Base-by-base conservation (phyloP, 1,140 invertebrate species). In the Atta colombica region DNA sequence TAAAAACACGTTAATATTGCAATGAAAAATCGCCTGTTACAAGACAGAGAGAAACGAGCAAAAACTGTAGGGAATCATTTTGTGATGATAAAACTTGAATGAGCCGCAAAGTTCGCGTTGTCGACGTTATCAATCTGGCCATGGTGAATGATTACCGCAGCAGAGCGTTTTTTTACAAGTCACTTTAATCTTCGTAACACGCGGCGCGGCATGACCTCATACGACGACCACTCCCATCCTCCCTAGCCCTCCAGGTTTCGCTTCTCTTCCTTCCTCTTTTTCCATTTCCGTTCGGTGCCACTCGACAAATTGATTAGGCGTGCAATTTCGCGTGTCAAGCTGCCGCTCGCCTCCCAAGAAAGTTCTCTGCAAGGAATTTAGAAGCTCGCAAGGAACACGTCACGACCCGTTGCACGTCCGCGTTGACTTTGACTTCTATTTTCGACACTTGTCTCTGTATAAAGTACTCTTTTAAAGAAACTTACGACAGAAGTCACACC, bases 281-380 rank as follows among this genome's bases (percentile, higher is more conserved):
- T n/a, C n/a, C 31, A n/a, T 82, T 18, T 66, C 18, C 28, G 18
- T 85, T 66, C 49, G 21, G 58, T 35, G 39, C 21, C 14, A 28
- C 82, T 78, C 82, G 82, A 85, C 82, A 78, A 85, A 85, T 85
- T 85, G 82, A 85, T 85, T 78, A 85, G 82, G 16, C 61, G 60
- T 85, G 74, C 82, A 55, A 55, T 85, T 85, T 78, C 51, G 51
- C 49, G 31, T 55, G 71, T 58, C 78, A 58, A 49, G 35, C 18
- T 55, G 28, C 51, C 77, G 31, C 49, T 35, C 55, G 12, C 14
- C 39, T 12, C 39, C 74, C 16, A 25, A 61, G 14, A 66, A 14
- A 53, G 65, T 49, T 78, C 77, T 66, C 10, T 18, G 21, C 60
- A 21, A 58, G 39, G 28, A 77, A 39, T 53, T 75, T 61, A 35